These are phyloP conservation scores for Pogonocherus hispidulus DNA, from an alignment of 2,888 invertebrate genomes.

Conservation along the genomic window DNA sequence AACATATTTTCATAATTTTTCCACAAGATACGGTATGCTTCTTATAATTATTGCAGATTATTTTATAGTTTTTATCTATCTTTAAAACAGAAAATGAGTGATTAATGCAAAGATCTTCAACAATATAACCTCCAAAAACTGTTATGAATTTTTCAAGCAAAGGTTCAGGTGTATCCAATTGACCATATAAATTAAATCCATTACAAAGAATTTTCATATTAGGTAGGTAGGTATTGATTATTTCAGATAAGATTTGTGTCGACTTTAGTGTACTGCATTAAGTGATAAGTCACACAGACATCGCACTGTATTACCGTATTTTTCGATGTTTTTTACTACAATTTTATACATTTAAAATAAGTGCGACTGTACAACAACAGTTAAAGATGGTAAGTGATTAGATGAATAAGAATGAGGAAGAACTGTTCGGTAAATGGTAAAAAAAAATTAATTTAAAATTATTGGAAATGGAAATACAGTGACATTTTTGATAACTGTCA, in stretches of 20 bases:
- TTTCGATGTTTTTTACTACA: slow-evolving; percentile 21
- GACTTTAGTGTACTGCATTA: slow-evolving; percentile 19
- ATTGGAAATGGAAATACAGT: slow-evolving; percentile 4
- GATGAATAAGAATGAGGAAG: neutral
- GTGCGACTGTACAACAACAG: slow-evolving; percentile 25
- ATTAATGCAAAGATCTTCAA: slow-evolving; percentile 55
- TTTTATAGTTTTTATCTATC: slow-evolving; percentile 19
- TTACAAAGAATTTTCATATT: slow-evolving; percentile 65
- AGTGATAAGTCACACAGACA: slow-evolving; percentile 24
- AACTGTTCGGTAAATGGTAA: neutral
- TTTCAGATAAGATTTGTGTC: slow-evolving; percentile 34
- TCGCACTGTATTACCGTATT: neutral
- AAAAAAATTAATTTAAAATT: neutral
- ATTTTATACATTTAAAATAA: slow-evolving; percentile 25
- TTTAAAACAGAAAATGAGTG: slow-evolving; percentile 52
- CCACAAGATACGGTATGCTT: slow-evolving; percentile 20
- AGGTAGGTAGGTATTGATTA: too few species aligned
- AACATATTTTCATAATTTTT: slow-evolving; percentile 48
- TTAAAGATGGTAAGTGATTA: slow-evolving; percentile 25
- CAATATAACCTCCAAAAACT: slow-evolving; percentile 48
- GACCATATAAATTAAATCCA: slow-evolving; percentile 67
- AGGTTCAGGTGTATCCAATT: slow-evolving; percentile 50
- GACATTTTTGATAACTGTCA: slow-evolving; percentile 24
- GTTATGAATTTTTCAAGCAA: slow-evolving; percentile 53
- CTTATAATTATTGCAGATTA: slow-evolving; percentile 31